Base-by-base conservation (phyloP, 2,888 invertebrate genomes). In the Lasioglossum morio region DNA sequence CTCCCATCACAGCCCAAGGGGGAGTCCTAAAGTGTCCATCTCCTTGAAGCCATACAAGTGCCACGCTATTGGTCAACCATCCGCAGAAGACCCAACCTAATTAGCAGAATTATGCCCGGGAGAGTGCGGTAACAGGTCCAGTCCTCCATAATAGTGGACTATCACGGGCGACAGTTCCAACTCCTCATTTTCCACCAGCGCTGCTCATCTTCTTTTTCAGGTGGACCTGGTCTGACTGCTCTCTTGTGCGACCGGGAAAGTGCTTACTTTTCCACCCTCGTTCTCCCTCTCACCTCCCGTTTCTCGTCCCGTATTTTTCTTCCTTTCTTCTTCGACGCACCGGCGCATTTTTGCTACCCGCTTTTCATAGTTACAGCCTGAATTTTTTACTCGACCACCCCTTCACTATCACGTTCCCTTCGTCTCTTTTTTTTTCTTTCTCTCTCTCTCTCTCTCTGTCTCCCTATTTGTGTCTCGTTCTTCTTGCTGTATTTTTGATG, bases 81-180 rank as follows among this genome's bases (percentile, higher is more conserved):
- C 3, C 30, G 16, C 66, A 10, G 34, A 66, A 30, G 34, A 66
- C 7, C 66, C 66, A 66, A 7, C 66, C 30, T 66, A 30, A 66
- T 66, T 66, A 66, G 66, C 34, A 19, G 66, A 30, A 66, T 66
- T 34, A 30, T 34, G 34, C 66, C 34, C 46, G 57, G 72, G 57
- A 69, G 79, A 87, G 77, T 72, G 85, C 16, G 69, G 77, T 82
- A 82, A 85, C 85, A 72, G 79, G 70, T 73, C 53, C 72, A 77
- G 76, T 72, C 75, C 72, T 74, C 72, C 27, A 48, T 74, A 70
- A 40, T n/a, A 23, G n/a, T 75, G 40, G 78, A 80, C 72, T 76
- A 72, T 27, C 75, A 69, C 63, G 30, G 74, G n/a, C 43, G 27
- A 73, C 53, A 53, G 63, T 72, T 57, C 23, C 46, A n/a, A 23